Percentiles rank a stretch among this genome's conserved stretches.
phyloP scores from a whole-genome alignment of 2,888 invertebrate genomes.

The Andricus curvator region DNA sequence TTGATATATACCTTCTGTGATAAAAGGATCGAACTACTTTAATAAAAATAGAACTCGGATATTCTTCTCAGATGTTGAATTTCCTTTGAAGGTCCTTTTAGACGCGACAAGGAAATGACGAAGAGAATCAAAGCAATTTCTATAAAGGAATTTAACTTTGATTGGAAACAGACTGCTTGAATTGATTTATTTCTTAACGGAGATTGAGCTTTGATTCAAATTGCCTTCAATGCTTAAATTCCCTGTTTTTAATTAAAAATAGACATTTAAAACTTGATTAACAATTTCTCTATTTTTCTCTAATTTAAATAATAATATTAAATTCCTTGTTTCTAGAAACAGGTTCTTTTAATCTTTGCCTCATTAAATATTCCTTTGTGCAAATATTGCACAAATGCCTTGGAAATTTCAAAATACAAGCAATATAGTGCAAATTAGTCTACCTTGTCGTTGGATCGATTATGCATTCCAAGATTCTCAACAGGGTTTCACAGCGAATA shows the following conservation, averaged over 20 bases:
- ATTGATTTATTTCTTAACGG: neutral
- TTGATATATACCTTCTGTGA: too few relatives aligned
- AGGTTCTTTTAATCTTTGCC: neutral
- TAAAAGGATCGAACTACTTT: too few relatives aligned
- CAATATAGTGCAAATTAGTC: neutral
- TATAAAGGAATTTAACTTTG: neutral
- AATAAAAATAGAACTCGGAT: too few relatives aligned
- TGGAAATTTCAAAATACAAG: neutral
- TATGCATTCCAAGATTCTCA: neutral
- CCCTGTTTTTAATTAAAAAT: too few relatives aligned
- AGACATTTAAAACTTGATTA: too few relatives aligned
- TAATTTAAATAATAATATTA: too few relatives aligned
- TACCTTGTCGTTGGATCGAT: neutral
- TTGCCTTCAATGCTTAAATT: too few relatives aligned
- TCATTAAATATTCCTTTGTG: neutral
- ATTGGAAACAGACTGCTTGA: neutral
- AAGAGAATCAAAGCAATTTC: neutral
- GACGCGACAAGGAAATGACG: neutral
- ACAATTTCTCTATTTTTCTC: too few relatives aligned
- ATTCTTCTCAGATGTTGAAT: too few relatives aligned
- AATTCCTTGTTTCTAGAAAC: too few relatives aligned
- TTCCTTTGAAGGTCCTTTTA: too few relatives aligned
- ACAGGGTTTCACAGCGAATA: neutral
- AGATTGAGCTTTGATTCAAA: too few relatives aligned
- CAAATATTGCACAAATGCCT: neutral